Evolutionary conservation across 2,888 invertebrate species (phyloP).

Genomic region (Thalpophila matura): DNA sequence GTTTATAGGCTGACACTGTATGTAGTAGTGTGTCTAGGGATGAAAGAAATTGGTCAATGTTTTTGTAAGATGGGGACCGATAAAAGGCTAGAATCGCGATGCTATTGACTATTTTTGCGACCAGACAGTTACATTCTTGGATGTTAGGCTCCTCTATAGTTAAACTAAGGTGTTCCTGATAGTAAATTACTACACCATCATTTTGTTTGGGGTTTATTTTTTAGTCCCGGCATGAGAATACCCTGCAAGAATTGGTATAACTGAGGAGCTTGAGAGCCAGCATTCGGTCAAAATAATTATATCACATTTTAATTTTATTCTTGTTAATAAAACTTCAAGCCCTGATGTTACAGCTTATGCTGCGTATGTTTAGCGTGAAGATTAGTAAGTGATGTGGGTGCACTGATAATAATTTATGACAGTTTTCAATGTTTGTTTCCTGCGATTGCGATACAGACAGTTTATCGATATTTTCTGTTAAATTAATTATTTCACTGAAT

Average conservation of each 20-base stretch:
- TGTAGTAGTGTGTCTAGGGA: slow-evolving; percentile 1
- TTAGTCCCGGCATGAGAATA: not conserved
- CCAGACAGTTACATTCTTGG: slow-evolving; percentile 6
- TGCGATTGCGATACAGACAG: slow-evolving; percentile 16
- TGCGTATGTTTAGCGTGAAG: slow-evolving; percentile 8
- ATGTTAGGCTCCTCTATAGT: slow-evolving; percentile 1
- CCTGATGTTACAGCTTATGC: slow-evolving; percentile 4
- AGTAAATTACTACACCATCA: slow-evolving; percentile 18
- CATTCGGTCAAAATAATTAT: slow-evolving; percentile 2
- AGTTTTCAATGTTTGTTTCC: not conserved
- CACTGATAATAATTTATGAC: not conserved
- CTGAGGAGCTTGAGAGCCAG: not conserved
- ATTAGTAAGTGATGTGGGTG: not conserved
- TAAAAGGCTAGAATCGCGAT: not conserved
- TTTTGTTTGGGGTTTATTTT: slow-evolving; percentile 11
- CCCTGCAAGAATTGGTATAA: not conserved
- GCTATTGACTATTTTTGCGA: not conserved
- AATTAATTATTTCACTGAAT: slow-evolving; percentile 12
- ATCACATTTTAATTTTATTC: slow-evolving; percentile 4
- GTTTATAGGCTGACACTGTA: not conserved
- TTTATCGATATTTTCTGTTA: slow-evolving; percentile 9
- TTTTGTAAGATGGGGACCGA: slow-evolving; percentile 11
- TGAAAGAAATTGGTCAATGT: not conserved
- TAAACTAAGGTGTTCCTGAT: slow-evolving; percentile 6
- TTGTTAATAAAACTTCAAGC: not conserved